These are phyloP conservation scores for Microtus ochrogaster DNA, from an alignment of 2,113 vertebrate genomes.

Conservation along the genomic window DNA sequence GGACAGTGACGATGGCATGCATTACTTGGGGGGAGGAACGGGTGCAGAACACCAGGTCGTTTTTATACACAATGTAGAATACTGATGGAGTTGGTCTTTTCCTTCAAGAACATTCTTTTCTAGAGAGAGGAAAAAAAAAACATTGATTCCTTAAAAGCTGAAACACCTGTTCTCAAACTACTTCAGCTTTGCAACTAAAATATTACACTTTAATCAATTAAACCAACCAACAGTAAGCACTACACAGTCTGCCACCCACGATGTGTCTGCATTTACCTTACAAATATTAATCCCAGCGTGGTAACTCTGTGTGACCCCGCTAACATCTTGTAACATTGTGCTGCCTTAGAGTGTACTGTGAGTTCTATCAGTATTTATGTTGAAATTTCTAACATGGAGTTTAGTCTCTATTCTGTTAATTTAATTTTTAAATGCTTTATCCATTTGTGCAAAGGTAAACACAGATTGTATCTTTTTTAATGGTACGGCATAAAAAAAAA, in stretches of 20 bases:
- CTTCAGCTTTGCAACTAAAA: constrained; percentile 87
- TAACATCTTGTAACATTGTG: constrained; percentile 92
- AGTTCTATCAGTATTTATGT: constrained; percentile 92
- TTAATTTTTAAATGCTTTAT: constrained; percentile 92
- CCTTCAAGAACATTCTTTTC: constrained; percentile 80
- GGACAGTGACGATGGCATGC: constrained; percentile 71
- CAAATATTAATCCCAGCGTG: constrained; percentile 88
- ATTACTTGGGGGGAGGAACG: constrained; percentile 71
- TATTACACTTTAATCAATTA: constrained; percentile 87
- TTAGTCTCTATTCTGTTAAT: constrained; percentile 95
- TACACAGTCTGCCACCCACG: constrained; percentile 82
- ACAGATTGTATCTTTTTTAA: constrained; percentile 95
- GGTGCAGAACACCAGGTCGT: constrained; percentile 77
- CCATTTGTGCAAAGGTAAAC: constrained; percentile 94
- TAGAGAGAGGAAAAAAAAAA: constrained; percentile 62
- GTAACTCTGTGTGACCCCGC: constrained; percentile 89
- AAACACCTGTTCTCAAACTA: constrained; percentile 82
- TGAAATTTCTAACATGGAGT: constrained; percentile 92
- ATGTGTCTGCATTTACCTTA: constrained; percentile 87
- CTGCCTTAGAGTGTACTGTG: constrained; percentile 98
- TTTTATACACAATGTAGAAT: constrained; percentile 81
- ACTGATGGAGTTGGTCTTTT: constrained; percentile 79
- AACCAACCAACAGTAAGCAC: constrained; percentile 77
- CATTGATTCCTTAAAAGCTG: constrained; percentile 81
- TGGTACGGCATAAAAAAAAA: constrained; percentile 93